Evolutionary conservation across 2,113 vertebrate genomes (phyloP).

Genomic region (Labeo catla): DNA sequence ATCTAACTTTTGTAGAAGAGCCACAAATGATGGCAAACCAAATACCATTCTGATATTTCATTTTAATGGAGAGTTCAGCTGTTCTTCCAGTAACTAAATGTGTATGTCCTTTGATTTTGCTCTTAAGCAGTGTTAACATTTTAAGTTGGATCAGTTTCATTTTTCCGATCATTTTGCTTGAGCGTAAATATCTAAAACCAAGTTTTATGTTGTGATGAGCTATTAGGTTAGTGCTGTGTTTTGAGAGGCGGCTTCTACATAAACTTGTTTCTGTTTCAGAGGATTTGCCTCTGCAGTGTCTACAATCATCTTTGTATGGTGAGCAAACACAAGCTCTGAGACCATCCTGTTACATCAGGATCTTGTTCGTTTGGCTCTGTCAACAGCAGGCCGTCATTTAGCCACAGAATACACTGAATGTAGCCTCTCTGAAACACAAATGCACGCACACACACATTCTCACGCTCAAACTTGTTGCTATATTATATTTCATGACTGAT

Average conservation of each 20-base stretch:
- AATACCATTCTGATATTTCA: neutral
- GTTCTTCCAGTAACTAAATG: neutral
- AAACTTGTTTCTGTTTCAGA: conserved; percentile 67
- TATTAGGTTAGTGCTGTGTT: conserved; percentile 42
- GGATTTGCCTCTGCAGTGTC: conserved; percentile 64
- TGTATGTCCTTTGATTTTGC: no score
- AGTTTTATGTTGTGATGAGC: neutral
- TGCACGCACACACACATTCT: neutral
- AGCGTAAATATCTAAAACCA: neutral
- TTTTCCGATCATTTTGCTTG: neutral
- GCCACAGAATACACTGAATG: conserved; percentile 51
- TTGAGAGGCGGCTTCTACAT: conserved; percentile 65
- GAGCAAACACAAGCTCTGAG: conserved; percentile 72
- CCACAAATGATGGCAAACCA: no score
- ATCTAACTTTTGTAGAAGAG: no score
- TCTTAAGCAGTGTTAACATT: no score
- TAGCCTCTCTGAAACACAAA: neutral
- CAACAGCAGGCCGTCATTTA: conserved; percentile 68
- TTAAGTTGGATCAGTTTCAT: no score
- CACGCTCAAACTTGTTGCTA: neutral
- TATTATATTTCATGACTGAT: neutral
- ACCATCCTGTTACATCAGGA: conserved; percentile 82
- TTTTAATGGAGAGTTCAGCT: neutral
- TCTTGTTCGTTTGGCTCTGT: conserved; percentile 77
- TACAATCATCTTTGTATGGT: conserved; percentile 62